A percentile compares a stretch with the other conserved stretches of the same genome.
Evolutionary conservation across 2,113 vertebrate genomes (phyloP).

Genomic region (Eira barbara): DNA sequence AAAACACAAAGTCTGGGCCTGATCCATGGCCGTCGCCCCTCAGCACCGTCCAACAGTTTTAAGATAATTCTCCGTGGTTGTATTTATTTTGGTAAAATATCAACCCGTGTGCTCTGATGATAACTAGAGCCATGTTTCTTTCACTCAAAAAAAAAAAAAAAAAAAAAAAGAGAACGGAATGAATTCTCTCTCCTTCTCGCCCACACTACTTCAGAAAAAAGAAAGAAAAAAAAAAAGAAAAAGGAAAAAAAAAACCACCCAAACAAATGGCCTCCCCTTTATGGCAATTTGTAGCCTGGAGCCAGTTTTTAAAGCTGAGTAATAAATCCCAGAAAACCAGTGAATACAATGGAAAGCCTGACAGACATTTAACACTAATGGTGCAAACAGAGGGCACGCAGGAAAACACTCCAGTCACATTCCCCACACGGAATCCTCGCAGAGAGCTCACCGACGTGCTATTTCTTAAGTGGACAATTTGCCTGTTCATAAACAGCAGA

Average conservation of each 20-base stretch:
- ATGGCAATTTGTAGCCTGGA: slow-evolving; percentile 79
- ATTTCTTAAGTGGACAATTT: slow-evolving; percentile 12
- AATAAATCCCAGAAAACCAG: slow-evolving; percentile 81
- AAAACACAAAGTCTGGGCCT: neutral
- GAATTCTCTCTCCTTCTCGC: slow-evolving; percentile 41
- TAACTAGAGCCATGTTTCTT: neutral
- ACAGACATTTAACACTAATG: slow-evolving; percentile 73
- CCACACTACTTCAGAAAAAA: slow-evolving; percentile 51
- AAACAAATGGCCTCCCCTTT: slow-evolving; percentile 73
- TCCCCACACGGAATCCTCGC: neutral
- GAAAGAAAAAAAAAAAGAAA: neutral
- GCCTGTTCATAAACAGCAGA: slow-evolving; percentile 47
- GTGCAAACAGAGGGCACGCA: slow-evolving; percentile 59
- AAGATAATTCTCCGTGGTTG: neutral
- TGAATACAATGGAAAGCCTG: slow-evolving; percentile 75
- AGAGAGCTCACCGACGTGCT: neutral
- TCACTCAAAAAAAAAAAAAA: slow-evolving; percentile 35
- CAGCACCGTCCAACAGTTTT: neutral
- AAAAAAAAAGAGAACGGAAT: slow-evolving; percentile 4
- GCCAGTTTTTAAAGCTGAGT: slow-evolving; percentile 79
- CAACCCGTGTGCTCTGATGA: neutral
- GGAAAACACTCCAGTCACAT: neutral
- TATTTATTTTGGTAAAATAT: slow-evolving; percentile 45
- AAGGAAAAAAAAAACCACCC: neutral
- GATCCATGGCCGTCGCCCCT: neutral